Evolutionary conservation across 2,113 vertebrate species (phyloP), one percentile per base, ranked within the genome.

Genomic region (Macquaria ambigua): DNA sequence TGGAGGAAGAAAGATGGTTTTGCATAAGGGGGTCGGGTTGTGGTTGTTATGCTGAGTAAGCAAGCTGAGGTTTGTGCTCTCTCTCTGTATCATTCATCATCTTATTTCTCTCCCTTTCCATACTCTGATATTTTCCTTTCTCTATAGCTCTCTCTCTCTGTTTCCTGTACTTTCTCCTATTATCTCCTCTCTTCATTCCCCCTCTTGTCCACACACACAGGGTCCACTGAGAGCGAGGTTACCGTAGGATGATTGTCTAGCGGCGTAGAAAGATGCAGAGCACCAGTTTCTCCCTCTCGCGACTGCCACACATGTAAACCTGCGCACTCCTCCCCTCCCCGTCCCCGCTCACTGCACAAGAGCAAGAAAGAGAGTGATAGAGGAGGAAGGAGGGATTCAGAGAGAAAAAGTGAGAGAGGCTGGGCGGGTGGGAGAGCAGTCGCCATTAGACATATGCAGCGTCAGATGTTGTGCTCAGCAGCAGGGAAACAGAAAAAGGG

Each of bases 371-470:
- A 87, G 69, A 86, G 70, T 83, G 84, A 90, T 84, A 87, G 87
- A 90, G 75, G 82, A 84, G 62, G 89, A 93, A 86, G 89, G 89
- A 92, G 82, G 83, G 90, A 90, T 89, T 86, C 74, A 43, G 89
- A 79, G 85, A 85, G 81, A 64, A 88, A 90, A 85, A 69, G 84
- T 74, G 87, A 43, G 79, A 74, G 84, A 85, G 74, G 71, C 74
- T 58, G 88, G 86, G 88, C 68, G 87, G 91, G 94, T 91, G 95
- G 95, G 93, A 93, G 89, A 94, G 91, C 92, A 3, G 87, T 88
- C 95, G 87, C 95, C 95, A 93, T 94, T 93, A 88, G 91, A 91
- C 91, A 85, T 88, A 86, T 89, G 91, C 87, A 81, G 72, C 81
- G 67, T 89, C 84, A 70, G 52, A 93, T 88, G 46, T 87, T 81